These are phyloP conservation scores for Sinocyclocheilus grahami DNA, from an alignment of 2,113 vertebrate species.

Conservation along the genomic window DNA sequence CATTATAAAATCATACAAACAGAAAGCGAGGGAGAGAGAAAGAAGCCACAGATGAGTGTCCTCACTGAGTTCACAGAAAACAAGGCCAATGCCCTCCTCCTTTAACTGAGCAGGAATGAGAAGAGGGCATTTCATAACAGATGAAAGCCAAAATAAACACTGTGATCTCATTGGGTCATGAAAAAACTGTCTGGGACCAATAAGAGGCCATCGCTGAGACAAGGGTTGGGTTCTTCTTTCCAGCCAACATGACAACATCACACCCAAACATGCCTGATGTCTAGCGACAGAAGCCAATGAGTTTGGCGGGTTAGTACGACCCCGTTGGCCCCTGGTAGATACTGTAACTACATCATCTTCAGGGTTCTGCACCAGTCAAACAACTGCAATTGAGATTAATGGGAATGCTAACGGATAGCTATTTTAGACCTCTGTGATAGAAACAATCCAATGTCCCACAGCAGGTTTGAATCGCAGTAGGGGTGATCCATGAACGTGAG, in stretches of 20 bases:
- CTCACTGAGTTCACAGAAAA: conserved; percentile 29
- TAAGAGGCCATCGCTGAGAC: neutral
- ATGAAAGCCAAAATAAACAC: conserved; percentile 35
- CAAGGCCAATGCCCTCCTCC: neutral
- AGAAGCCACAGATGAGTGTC: conserved; percentile 9
- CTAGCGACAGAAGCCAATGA: neutral
- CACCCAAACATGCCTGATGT: conserved; percentile 13
- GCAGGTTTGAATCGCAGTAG: neutral
- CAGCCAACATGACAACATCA: neutral
- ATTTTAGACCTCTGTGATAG: neutral
- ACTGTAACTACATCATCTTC: neutral
- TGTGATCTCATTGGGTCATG: conserved; percentile 27
- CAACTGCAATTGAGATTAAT: conserved; percentile 3
- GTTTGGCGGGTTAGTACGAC: neutral
- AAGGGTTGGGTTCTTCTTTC: conserved; percentile 21
- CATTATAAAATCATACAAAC: conserved; percentile 48
- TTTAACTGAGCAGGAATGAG: conserved; percentile 4
- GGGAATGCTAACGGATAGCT: neutral
- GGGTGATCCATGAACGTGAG: neutral
- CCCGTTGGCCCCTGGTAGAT: conserved; percentile 1
- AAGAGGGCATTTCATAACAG: conserved; percentile 16
- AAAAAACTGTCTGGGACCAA: conserved; percentile 28
- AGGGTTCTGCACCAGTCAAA: neutral
- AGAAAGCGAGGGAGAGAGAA: neutral
- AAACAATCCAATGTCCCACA: neutral